These are phyloP conservation scores for Xenopus borealis DNA, from an alignment of 2,113 vertebrate genomes.

Conservation along the genomic window DNA sequence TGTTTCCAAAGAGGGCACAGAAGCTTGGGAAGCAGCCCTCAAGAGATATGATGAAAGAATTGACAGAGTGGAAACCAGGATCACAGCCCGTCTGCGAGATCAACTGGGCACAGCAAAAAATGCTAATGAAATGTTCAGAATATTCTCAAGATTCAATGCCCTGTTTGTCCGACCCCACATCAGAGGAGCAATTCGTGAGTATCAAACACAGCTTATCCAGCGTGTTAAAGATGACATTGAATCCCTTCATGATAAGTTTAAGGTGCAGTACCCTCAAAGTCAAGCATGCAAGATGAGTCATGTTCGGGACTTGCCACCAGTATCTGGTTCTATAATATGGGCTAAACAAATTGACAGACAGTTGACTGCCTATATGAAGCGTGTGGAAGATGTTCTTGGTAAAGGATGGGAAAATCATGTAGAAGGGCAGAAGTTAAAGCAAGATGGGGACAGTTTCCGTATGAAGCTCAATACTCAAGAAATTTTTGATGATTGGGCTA, in stretches of 20 bases:
- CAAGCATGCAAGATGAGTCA: conserved; percentile 98
- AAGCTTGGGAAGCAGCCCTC: conserved; percentile 97
- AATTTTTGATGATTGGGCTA: conserved; percentile 97
- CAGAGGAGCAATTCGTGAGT: conserved; percentile 92
- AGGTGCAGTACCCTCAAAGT: conserved; percentile 97
- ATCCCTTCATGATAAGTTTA: conserved; percentile 97
- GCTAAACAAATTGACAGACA: conserved; percentile 97
- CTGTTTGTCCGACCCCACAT: conserved; percentile 98
- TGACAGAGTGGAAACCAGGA: conserved; percentile 94
- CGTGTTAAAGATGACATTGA: conserved; percentile 96
- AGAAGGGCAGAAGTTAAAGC: conserved; percentile 95
- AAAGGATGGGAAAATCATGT: conserved; percentile 99
- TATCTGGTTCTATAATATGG: conserved; percentile 98
- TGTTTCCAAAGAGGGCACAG: conserved; percentile 95
- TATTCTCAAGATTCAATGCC: conserved; percentile 96
- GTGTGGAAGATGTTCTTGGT: conserved; percentile 94
- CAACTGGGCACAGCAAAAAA: conserved; percentile 97
- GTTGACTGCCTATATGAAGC: conserved; percentile 97
- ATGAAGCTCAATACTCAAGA: conserved; percentile 98
- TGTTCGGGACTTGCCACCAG: conserved; percentile 89
- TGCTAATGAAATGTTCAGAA: conserved; percentile 97
- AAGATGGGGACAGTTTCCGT: conserved; percentile 96
- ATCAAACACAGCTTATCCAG: conserved; percentile 96
- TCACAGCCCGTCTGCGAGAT: conserved; percentile 92
- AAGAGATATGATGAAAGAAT: conserved; percentile 96